These are phyloP conservation scores for Akabosia matsudoensis DNA, from an alignment of 1,140 invertebrate species.

Conservation along the genomic window DNA sequence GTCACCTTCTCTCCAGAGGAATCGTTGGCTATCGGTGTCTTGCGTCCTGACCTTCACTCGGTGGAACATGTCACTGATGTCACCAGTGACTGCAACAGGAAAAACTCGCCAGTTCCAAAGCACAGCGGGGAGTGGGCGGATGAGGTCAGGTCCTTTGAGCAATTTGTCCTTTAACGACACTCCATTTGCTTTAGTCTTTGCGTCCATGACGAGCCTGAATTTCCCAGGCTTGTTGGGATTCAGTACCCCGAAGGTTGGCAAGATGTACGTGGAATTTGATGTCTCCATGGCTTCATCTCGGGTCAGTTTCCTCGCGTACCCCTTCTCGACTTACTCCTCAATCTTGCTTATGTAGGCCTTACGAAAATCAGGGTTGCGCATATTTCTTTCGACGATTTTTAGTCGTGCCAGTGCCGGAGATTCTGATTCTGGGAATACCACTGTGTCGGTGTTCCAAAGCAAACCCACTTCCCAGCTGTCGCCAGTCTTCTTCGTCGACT, in stretches of 20 bases:
- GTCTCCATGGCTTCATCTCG: not conserved
- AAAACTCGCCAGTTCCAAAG: slow-evolving; percentile 19
- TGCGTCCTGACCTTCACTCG: slow-evolving; percentile 17
- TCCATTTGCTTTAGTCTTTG: not conserved
- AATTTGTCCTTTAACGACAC: not conserved
- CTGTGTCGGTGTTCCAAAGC: slow-evolving; percentile 22
- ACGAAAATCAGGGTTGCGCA: not conserved
- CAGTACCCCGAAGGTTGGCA: not conserved
- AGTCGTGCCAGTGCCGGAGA: not conserved
- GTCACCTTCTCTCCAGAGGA: slow-evolving; percentile 27
- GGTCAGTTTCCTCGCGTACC: not conserved
- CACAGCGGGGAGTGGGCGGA: slow-evolving; percentile 1
- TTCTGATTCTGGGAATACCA: not conserved
- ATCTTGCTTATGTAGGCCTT: not conserved
- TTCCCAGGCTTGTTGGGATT: slow-evolving; percentile 1
- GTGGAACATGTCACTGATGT: slow-evolving; percentile 38
- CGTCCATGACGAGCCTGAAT: not conserved
- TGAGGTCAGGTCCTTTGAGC: slow-evolving; percentile 27
- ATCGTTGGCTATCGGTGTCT: slow-evolving; percentile 21
- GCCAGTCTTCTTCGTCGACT: slow-evolving; percentile 1
- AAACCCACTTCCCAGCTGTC: slow-evolving; percentile 20
- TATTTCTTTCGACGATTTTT: not conserved
- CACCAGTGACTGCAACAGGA: slow-evolving; percentile 16
- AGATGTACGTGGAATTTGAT: not conserved
- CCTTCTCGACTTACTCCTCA: not conserved